These are phyloP conservation scores for Formica exsecta DNA, from an alignment of 1,140 invertebrate genomes.

Conservation along the genomic window DNA sequence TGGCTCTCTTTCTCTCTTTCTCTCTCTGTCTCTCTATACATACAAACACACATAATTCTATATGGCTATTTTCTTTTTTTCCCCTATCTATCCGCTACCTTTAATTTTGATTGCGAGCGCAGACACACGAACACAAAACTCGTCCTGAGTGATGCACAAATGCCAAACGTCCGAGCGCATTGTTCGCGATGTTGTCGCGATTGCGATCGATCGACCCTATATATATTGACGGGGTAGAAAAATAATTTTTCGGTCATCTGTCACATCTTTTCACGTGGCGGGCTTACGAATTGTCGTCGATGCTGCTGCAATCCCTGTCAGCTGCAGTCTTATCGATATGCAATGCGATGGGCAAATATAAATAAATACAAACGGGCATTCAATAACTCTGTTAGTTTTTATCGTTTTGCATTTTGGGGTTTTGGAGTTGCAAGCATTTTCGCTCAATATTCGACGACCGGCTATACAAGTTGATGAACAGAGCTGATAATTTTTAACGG, in stretches of 20 bases:
- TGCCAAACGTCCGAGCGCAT: slow-evolving; percentile 64
- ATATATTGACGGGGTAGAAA: no score
- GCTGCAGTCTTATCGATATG: not conserved
- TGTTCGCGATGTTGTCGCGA: slow-evolving; percentile 19
- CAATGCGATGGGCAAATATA: slow-evolving; percentile 12
- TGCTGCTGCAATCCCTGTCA: not conserved
- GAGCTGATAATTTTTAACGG: slow-evolving; percentile 19
- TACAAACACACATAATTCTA: slow-evolving; percentile 31
- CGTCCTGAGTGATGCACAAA: slow-evolving; percentile 54
- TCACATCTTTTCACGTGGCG: not conserved
- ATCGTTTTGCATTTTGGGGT: not conserved
- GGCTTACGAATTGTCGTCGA: slow-evolving; percentile 22
- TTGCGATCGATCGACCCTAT: not conserved
- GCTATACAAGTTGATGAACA: not conserved
- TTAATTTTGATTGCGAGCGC: slow-evolving; percentile 55
- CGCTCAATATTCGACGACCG: not conserved
- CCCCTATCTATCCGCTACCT: slow-evolving; percentile 1
- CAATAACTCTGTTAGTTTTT: not conserved
- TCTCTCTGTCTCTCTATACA: no score
- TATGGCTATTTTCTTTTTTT: slow-evolving; percentile 4
- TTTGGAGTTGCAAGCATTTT: slow-evolving; percentile 30
- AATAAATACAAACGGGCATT: slow-evolving; percentile 33
- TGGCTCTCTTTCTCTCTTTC: not conserved
- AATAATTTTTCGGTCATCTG: not conserved
- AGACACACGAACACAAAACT: slow-evolving; percentile 70